phyloP scores from a whole-genome alignment of 2,113 vertebrate genomes.

The Stercorarius parasiticus region DNA sequence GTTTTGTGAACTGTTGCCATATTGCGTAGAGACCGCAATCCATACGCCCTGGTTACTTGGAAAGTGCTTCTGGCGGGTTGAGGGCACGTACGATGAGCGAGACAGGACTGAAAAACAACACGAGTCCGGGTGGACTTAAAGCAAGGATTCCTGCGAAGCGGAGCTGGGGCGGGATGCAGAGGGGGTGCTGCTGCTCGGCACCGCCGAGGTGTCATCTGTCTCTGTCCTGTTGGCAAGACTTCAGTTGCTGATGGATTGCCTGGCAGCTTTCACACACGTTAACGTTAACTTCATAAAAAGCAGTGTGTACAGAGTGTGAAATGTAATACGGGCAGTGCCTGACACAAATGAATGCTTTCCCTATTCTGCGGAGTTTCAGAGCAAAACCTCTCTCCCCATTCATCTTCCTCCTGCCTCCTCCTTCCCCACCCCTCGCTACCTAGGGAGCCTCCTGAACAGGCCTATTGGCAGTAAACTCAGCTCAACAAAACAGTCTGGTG shows the following conservation, averaged over 20 bases:
- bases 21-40: background rate
- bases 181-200: background rate
- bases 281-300: background rate
- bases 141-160: rapidly evolving
- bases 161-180: background rate
- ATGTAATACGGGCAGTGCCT: background rate
- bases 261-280: background rate
- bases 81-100: rapidly evolving
- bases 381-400: conserved; percentile 15
- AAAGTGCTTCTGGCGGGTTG: background rate
- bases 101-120: background rate
- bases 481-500: conserved; percentile 26
- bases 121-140: rapidly evolving
- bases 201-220: background rate
- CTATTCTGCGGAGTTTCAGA: background rate
- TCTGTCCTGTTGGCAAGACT: background rate
- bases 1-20: background rate
- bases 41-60: background rate
- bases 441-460: background rate
- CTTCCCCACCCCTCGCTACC: background rate
- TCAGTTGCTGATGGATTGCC: background rate
- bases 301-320: background rate
- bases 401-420: background rate
- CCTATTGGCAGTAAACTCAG: background rate
- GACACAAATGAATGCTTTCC: background rate